A percentile compares a stretch with the other conserved stretches of the same genome.
Evolutionary conservation across 2,113 vertebrate genomes (phyloP).

Genomic region (Balaeniceps rex): DNA sequence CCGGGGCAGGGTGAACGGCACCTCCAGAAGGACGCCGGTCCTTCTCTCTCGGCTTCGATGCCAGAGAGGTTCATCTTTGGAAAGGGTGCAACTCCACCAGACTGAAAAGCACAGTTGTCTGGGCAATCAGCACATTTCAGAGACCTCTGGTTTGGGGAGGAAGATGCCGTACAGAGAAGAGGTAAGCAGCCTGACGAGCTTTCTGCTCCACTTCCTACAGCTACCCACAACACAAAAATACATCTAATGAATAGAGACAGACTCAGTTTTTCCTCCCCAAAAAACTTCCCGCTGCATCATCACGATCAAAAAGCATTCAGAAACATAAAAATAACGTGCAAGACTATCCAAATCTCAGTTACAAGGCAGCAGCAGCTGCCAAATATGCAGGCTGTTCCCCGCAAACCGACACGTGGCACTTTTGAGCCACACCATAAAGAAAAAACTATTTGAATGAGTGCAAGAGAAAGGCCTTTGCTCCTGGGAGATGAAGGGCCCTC

Average conservation of each 20-base stretch:
- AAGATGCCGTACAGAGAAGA: background rate
- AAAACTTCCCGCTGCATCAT: background rate
- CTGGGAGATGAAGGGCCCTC: background rate
- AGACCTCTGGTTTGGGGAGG: background rate
- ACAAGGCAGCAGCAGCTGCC: background rate
- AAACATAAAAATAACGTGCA: fast-evolving
- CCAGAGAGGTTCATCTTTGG: too few relatives aligned
- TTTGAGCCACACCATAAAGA: background rate
- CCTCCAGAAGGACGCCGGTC: too few relatives aligned
- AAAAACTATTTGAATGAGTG: fast-evolving
- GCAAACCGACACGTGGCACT: slow-evolving; percentile 2
- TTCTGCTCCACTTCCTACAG: background rate
- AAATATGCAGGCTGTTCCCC: background rate
- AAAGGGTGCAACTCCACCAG: background rate
- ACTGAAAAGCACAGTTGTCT: background rate
- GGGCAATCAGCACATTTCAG: background rate
- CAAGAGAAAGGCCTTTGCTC: background rate
- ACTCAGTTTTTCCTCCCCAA: background rate
- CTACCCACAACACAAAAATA: background rate
- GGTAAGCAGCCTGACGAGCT: background rate
- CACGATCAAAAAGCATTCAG: background rate
- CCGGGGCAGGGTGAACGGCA: background rate
- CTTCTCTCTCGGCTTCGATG: background rate
- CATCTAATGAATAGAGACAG: background rate
- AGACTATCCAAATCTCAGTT: background rate